Percentiles rank a stretch among this genome's conserved stretches.
Conservation (phyloP, 2,888 invertebrate species). For the Desoria tigrina region DNA sequence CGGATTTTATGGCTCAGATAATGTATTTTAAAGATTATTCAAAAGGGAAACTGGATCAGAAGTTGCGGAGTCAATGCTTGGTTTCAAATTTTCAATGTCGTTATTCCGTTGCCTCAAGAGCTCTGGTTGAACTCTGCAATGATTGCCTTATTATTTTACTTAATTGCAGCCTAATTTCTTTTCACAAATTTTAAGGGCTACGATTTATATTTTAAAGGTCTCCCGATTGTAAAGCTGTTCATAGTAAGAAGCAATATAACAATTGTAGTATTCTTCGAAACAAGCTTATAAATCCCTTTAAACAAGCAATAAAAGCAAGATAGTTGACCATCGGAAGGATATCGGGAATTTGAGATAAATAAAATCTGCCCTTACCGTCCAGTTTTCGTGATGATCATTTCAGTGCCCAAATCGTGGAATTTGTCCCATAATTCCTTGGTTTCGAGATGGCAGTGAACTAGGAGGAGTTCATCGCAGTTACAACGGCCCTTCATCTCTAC, state of each 20-base stretch:
- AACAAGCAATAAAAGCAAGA: not conserved
- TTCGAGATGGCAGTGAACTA: slow-evolving; percentile 73
- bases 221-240: too few relatives aligned
- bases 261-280: not conserved
- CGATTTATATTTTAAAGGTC: too few relatives aligned
- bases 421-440: slow-evolving; percentile 81
- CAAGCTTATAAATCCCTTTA: not conserved
- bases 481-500: slow-evolving; percentile 60
- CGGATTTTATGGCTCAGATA: not conserved
- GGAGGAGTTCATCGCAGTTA: slow-evolving; percentile 67
- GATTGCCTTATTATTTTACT: too few relatives aligned
- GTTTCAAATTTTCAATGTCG: too few relatives aligned
- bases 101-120: too few relatives aligned
- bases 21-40: not conserved
- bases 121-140: too few relatives aligned
- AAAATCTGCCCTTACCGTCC: slow-evolving; percentile 65
- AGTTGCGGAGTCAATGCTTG: too few relatives aligned
- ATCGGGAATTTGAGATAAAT: slow-evolving; percentile 23
- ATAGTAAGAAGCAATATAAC: too few relatives aligned
- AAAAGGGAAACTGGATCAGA: slow-evolving; percentile 2
- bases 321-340: not conserved
- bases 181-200: too few relatives aligned
- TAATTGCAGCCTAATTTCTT: too few relatives aligned
- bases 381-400: slow-evolving; percentile 84
- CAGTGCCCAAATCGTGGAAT: slow-evolving; percentile 74